Conservation (phyloP, 2,113 vertebrate genomes). For the Sphyrna mokarran region DNA sequence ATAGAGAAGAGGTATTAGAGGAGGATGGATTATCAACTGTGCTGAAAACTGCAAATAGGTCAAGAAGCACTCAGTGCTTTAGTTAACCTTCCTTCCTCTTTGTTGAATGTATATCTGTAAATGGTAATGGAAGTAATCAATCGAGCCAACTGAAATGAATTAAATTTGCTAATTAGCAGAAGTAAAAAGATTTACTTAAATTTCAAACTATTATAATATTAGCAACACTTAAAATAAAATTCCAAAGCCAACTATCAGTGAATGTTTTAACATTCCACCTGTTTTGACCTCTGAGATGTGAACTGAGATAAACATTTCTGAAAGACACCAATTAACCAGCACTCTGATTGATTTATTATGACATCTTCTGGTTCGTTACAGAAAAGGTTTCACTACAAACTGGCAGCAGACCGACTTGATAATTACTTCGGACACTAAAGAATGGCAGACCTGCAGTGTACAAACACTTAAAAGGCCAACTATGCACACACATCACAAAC, state of each 20-base stretch:
- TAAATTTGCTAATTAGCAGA: background rate
- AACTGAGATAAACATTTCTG: background rate
- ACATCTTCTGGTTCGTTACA: background rate
- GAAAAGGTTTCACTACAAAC: constrained; percentile 2
- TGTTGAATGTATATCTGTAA: background rate
- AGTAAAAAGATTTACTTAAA: background rate
- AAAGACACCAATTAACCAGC: constrained; percentile 24
- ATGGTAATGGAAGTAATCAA: background rate
- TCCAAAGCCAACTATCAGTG: background rate
- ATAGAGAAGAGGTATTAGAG: too few relatives aligned
- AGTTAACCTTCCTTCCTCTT: background rate
- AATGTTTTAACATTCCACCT: background rate
- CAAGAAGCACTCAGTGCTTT: background rate
- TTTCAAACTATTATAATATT: background rate
- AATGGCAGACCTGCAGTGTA: background rate
- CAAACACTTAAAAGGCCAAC: background rate
- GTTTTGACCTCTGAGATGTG: background rate
- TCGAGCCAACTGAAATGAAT: background rate
- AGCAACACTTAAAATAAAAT: background rate
- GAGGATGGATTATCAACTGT: too few relatives aligned
- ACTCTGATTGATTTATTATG: constrained; percentile 16
- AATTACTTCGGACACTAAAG: background rate
- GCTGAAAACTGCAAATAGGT: too few relatives aligned
- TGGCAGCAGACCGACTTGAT: constrained; percentile 12
- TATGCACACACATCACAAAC: background rate